A percentile compares a stretch with the other conserved stretches of the same genome.
Conservation (phyloP, 2,113 vertebrate genomes). For the Cyanistes caeruleus region DNA sequence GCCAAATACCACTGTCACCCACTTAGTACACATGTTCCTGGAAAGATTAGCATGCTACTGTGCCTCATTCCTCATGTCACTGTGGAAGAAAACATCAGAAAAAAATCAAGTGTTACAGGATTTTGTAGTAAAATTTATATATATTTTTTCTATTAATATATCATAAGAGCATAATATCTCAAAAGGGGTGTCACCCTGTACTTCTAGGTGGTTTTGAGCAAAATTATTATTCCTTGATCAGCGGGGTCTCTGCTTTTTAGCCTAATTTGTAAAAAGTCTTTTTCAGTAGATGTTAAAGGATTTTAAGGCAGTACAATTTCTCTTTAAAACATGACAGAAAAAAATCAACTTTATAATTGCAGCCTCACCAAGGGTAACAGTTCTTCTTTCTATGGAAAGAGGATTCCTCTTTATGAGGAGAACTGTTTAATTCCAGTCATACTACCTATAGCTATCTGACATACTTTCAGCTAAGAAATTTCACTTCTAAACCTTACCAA, state of each 20-base stretch:
- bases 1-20: accelerated
- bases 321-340: background rate
- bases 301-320: background rate
- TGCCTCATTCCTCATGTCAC: background rate
- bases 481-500: background rate
- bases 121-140: background rate
- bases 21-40: background rate
- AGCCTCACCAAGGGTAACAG: background rate
- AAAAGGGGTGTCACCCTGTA: background rate
- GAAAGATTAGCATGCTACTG: background rate
- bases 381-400: background rate
- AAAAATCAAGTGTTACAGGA: background rate
- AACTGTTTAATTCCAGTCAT: background rate
- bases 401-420: background rate
- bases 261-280: background rate
- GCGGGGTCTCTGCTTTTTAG: background rate
- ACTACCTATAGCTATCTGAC: background rate
- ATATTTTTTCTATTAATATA: background rate
- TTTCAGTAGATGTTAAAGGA: background rate
- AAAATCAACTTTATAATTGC: background rate
- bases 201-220: background rate
- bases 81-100: background rate
- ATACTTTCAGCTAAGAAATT: background rate
- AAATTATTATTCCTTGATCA: background rate
- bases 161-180: background rate